Evolutionary conservation across 2,888 invertebrate species (phyloP), one percentile per base, ranked within the genome.

Genomic region (Scaptomyza tumidula): DNA sequence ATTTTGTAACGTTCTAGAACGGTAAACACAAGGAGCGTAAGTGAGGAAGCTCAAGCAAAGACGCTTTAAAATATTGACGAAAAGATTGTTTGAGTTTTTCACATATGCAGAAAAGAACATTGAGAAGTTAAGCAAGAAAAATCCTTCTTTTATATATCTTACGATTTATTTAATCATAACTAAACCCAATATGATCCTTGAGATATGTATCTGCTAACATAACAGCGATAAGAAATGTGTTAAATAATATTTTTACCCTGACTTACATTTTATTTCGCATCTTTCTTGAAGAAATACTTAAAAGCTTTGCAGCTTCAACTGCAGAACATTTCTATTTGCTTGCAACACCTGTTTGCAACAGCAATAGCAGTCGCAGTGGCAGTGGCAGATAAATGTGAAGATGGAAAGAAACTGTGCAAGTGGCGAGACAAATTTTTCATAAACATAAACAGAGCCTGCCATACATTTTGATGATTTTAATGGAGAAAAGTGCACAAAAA

Each of bases 401-500:
- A 37, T 29, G 29, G 24, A 37, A 61, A 72, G 31, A 14, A 72
- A 56, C 37, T 27, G 27, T 41, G 31, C 50, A 63, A 67, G 46
- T 74, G 68, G 79, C 79, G 68, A 78, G 75, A 75, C 75, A 75
- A 75, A 75, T 75, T 77, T 83, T 77, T 86, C 89, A 88, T 86
- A 83, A 83, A 84, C 89, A 83, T 86, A 84, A 85, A 77, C 81
- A 64, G 56, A 77, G 58, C 78, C 6, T 73, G 82, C 70, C 73
- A 75, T 87, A 87, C 75, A 85, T 87, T 89, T 85, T 85, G 89
- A 85, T 89, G 88, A 75, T 83, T 84, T 83, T 86, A 83, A 83
- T 83, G 83, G 87, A 88, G 84, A 83, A 86, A 86, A 86, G 84
- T 86, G 87, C 77, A 74, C 88, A 84, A 86, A 88, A 83, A 83